Conservation (phyloP, 2,797 vertebrate genomes). For the Lophotriccus pileatus region DNA sequence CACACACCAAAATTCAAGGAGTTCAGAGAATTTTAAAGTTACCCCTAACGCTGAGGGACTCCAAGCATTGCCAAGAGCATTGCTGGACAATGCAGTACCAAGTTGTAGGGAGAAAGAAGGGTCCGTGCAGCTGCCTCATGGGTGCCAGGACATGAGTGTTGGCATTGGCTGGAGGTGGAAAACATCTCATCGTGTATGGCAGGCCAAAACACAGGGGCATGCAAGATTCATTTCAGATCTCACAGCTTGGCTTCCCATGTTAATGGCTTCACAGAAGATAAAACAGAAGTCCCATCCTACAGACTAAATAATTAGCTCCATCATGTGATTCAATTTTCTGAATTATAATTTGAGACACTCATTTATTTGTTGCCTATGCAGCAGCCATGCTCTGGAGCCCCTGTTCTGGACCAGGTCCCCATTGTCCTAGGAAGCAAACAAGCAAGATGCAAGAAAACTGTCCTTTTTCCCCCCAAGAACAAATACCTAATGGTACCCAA, state of each 20-base stretch:
- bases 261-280: not conserved
- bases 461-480: not conserved
- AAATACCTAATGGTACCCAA: not conserved
- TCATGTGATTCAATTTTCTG: not conserved
- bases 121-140: rapidly evolving
- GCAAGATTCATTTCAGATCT: not conserved
- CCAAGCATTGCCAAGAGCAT: not conserved
- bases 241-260: not conserved
- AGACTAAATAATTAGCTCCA: slow-evolving; percentile 3
- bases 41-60: not conserved
- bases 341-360: not conserved
- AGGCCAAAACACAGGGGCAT: not conserved
- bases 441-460: not conserved
- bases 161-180: not conserved
- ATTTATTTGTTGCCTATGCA: not conserved
- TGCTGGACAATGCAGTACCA: rapidly evolving
- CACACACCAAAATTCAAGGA: not conserved
- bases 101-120: not conserved
- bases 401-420: not conserved
- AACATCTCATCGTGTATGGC: not conserved
- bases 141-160: not conserved
- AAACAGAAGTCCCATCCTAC: not conserved
- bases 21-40: not conserved
- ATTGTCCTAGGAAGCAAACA: not conserved
- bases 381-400: not conserved